Evolutionary conservation across 2,113 vertebrate genomes (phyloP).

Genomic region (Misgurnus mizolepis): DNA sequence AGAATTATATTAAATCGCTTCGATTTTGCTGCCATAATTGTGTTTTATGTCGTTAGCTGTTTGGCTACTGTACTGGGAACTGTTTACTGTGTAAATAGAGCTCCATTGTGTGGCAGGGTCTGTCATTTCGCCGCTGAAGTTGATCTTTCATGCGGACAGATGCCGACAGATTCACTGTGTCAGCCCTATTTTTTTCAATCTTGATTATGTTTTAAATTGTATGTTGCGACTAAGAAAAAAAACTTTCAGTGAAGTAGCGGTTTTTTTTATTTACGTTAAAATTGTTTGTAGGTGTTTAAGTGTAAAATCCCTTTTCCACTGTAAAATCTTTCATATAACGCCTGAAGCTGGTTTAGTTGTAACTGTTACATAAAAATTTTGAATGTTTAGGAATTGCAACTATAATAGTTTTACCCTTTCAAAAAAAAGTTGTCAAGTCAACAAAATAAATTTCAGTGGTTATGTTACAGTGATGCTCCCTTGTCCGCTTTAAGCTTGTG

Average conservation of each 20-base stretch:
- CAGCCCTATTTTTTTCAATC: background rate
- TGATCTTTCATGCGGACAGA: background rate
- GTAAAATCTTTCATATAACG: no score
- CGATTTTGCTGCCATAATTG: background rate
- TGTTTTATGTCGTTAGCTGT: constrained; percentile 36
- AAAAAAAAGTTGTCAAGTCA: no score
- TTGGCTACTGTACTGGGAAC: constrained; percentile 32
- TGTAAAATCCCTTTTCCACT: no score
- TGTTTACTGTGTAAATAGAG: constrained; percentile 59
- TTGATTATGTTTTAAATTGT: background rate
- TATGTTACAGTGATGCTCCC: background rate
- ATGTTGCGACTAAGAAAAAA: background rate
- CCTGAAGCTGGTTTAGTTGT: no score
- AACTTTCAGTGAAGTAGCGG: background rate
- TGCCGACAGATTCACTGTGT: background rate
- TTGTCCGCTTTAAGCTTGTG: no score
- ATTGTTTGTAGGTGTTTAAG: no score
- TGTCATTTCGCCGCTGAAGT: constrained; percentile 5
- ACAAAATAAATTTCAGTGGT: no score
- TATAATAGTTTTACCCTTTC: no score
- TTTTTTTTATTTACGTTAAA: no score
- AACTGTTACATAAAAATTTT: no score
- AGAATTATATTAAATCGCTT: background rate
- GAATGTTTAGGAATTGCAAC: no score
- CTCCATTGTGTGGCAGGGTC: constrained; percentile 50